Evolutionary conservation across 2,888 invertebrate species (phyloP).

Genomic region (Dolomedes plantarius): DNA sequence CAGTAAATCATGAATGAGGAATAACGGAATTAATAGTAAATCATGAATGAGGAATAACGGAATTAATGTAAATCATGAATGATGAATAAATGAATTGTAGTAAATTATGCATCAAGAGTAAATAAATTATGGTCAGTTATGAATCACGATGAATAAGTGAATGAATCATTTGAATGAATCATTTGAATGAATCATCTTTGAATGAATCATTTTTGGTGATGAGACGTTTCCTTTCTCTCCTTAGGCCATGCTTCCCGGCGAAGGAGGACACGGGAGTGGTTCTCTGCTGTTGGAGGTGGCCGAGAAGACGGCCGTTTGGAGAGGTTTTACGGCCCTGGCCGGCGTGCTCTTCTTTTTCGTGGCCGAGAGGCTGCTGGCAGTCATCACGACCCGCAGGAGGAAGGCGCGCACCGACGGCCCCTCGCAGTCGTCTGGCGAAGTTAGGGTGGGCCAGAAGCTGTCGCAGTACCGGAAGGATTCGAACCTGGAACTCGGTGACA

Average conservation of each 20-base stretch:
- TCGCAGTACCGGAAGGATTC: constrained; percentile 58
- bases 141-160: too few relatives aligned
- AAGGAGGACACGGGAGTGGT: constrained; percentile 74
- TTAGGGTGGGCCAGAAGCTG: constrained; percentile 56
- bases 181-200: too few relatives aligned
- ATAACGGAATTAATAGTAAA: too few relatives aligned
- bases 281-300: constrained; percentile 76
- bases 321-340: constrained; percentile 87
- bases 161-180: too few relatives aligned
- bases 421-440: neutral
- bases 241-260: constrained; percentile 73
- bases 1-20: too few relatives aligned
- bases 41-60: too few relatives aligned
- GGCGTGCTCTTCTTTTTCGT: constrained; percentile 93
- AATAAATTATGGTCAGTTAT: too few relatives aligned
- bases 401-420: constrained; percentile 19
- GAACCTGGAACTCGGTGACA: constrained; percentile 41
- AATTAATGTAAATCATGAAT: too few relatives aligned
- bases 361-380: constrained; percentile 43
- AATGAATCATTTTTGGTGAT: too few relatives aligned
- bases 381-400: constrained; percentile 29
- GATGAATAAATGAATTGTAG: too few relatives aligned
- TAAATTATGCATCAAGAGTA: too few relatives aligned
- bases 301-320: constrained; percentile 87
- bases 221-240: too few relatives aligned